phyloP scores from a whole-genome alignment of 2,113 vertebrate genomes.

The Anseranas semipalmata region DNA sequence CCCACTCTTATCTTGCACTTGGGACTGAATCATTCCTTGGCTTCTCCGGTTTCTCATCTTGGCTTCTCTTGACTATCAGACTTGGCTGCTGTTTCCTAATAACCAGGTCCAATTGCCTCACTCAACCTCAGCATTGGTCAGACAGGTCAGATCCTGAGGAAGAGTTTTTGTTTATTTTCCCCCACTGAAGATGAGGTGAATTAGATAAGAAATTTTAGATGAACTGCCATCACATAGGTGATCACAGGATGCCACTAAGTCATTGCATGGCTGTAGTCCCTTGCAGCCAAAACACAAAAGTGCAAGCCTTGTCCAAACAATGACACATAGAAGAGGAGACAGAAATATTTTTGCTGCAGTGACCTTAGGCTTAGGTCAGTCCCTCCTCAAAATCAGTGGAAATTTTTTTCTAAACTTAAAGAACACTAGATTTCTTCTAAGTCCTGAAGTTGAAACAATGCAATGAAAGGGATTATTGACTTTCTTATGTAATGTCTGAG shows the following conservation, averaged over 20 bases:
- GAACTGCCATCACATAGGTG: background rate
- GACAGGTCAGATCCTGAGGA: background rate
- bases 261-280: background rate
- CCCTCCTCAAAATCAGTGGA: background rate
- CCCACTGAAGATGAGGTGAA: background rate
- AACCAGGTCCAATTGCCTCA: background rate
- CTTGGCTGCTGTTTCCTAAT: background rate
- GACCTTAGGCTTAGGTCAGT: background rate
- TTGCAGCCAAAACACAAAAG: background rate
- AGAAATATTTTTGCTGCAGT: background rate
- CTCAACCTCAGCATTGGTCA: background rate
- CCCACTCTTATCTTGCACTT: background rate
- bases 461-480: background rate
- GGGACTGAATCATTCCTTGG: constrained; percentile 22
- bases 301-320: background rate
- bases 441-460: background rate
- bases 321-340: background rate
- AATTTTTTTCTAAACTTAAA: background rate
- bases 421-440: background rate
- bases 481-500: background rate
- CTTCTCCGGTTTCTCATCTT: background rate
- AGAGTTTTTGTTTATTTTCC: background rate
- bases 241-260: background rate
- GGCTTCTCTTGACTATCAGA: background rate
- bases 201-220: background rate